Evolutionary conservation across 2,113 vertebrate species (phyloP).

Genomic region (Danio rerio): GRCz12tu NC_133179.1:782001-782500

Average conservation of each 20-base stretch:
- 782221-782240: slow-evolving; percentile 28
- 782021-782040: too few relatives aligned
- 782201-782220: too few relatives aligned
- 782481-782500: slow-evolving; percentile 45
- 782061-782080: too few relatives aligned
- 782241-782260: neutral
- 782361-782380: slow-evolving; percentile 46
- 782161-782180: too few relatives aligned
- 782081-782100: too few relatives aligned
- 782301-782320: neutral
- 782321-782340: slow-evolving; percentile 23
- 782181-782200: too few relatives aligned
- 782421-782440: slow-evolving; percentile 51
- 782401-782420: slow-evolving; percentile 29
- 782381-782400: slow-evolving; percentile 52
- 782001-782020: too few relatives aligned
- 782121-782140: too few relatives aligned
- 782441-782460: slow-evolving; percentile 48
- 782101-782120: too few relatives aligned
- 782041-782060: too few relatives aligned
- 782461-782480: slow-evolving; percentile 31
- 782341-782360: slow-evolving; percentile 45
- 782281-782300: neutral
- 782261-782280: too few relatives aligned
- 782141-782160: too few relatives aligned